Percentiles rank a stretch among this genome's conserved stretches.
Conservation (phyloP, 2,797 vertebrate genomes). For the Macropodus opercularis region DNA sequence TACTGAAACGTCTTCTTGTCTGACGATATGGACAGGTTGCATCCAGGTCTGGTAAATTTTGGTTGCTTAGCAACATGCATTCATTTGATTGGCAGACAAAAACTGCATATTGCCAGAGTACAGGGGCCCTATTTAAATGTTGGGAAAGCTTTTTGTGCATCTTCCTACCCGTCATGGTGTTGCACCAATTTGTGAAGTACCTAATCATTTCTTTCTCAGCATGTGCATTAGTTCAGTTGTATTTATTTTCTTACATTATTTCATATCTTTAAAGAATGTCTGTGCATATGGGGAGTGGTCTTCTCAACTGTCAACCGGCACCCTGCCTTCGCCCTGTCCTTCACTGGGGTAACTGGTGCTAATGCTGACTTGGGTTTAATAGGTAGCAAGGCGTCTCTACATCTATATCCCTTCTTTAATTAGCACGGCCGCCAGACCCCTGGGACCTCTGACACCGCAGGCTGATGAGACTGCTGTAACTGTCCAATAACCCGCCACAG, state of each 20-base stretch:
- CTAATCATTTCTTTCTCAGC: too few relatives aligned
- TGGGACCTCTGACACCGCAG: conserved; percentile 76
- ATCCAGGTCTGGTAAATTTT: too few relatives aligned
- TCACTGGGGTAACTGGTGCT: conserved; percentile 77
- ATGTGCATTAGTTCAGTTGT: too few relatives aligned
- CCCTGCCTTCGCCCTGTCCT: conserved; percentile 74
- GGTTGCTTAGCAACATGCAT: too few relatives aligned
- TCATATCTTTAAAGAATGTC: conserved; percentile 7
- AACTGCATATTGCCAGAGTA: too few relatives aligned
- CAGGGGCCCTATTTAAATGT: too few relatives aligned
- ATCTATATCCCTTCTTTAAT: conserved; percentile 84
- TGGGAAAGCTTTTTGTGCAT: too few relatives aligned
- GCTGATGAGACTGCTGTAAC: conserved; percentile 84
- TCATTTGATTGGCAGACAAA: too few relatives aligned
- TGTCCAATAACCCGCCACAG: conserved; percentile 82
- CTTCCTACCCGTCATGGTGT: too few relatives aligned
- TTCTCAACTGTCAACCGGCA: conserved; percentile 40
- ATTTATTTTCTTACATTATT: conserved; percentile 16
- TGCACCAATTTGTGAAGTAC: too few relatives aligned
- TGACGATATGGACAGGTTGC: too few relatives aligned
- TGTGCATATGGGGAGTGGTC: conserved; percentile 20
- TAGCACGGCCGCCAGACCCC: conserved; percentile 72
- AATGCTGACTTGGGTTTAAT: conserved; percentile 82
- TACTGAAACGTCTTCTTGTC: too few relatives aligned
- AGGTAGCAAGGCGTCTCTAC: conserved; percentile 65